Evolutionary conservation across 2,888 invertebrate species (phyloP).

Genomic region (Drosophila phalerata): DNA sequence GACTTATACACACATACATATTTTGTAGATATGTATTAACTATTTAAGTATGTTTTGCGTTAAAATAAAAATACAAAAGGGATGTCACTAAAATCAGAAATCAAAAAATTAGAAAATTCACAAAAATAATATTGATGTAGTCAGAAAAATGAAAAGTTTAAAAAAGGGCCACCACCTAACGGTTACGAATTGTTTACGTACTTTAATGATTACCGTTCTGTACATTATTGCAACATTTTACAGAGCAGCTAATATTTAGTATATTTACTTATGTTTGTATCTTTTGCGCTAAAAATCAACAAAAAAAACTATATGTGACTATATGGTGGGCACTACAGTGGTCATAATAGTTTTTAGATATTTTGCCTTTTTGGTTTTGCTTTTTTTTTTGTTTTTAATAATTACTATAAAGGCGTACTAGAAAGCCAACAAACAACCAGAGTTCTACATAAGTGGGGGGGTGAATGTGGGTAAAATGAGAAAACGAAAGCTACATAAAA

Average conservation of each 20-base stretch:
- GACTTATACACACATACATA: constrained; percentile 1
- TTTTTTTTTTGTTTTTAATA: constrained; percentile 27
- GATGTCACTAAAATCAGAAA: constrained; percentile 11
- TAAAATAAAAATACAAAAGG: constrained; percentile 10
- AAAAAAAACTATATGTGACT: constrained; percentile 31
- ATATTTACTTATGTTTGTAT: constrained; percentile 31
- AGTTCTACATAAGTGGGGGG: constrained; percentile 61
- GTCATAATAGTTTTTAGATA: constrained; percentile 30
- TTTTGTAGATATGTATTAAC: constrained; percentile 28
- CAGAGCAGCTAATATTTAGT: constrained; percentile 75
- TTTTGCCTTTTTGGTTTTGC: constrained; percentile 29
- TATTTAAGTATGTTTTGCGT: constrained; percentile 2
- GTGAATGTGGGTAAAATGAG: constrained; percentile 71
- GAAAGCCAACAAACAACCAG: constrained; percentile 68
- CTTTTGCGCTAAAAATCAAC: constrained; percentile 58
- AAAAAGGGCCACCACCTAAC: constrained; percentile 72
- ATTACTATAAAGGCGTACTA: constrained; percentile 44
- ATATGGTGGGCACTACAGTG: constrained; percentile 40
- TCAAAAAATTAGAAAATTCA: constrained; percentile 17
- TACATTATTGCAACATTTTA: constrained; percentile 76
- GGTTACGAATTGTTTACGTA: constrained; percentile 42
- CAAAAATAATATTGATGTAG: constrained; percentile 20
- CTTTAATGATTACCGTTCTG: constrained; percentile 42
- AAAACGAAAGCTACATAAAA: constrained; percentile 63
- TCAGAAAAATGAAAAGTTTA: constrained; percentile 41